Evolutionary conservation across 2,888 invertebrate species (phyloP).

Genomic region (Temnothorax ravouxi): DNA sequence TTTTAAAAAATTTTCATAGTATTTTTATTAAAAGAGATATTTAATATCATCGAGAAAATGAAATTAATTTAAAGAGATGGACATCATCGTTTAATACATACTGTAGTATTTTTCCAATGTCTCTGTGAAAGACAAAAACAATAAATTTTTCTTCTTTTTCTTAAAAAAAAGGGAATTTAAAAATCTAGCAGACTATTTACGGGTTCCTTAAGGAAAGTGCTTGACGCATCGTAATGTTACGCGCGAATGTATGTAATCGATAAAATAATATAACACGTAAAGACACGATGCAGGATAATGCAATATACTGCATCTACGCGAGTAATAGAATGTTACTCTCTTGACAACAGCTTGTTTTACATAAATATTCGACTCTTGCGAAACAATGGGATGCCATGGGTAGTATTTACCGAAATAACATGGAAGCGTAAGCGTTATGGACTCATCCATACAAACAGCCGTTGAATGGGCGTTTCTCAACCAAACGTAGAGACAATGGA

Average conservation of each 20-base stretch:
- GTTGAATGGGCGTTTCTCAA: conserved; percentile 54
- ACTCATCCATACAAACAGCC: conserved; percentile 56
- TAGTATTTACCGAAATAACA: conserved; percentile 62
- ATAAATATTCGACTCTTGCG: conserved; percentile 62
- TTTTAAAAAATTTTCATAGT: neutral
- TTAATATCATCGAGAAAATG: neutral
- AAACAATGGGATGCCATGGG: conserved; percentile 58
- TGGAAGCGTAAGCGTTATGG: conserved; percentile 54
- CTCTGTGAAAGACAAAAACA: neutral
- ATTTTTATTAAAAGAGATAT: neutral
- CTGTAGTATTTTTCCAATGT: neutral
- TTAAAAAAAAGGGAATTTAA: neutral
- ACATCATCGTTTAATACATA: neutral
- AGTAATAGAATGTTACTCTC: conserved; percentile 44
- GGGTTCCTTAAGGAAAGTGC: neutral
- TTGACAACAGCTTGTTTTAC: conserved; percentile 52
- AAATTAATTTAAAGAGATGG: neutral
- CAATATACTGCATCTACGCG: conserved; percentile 19
- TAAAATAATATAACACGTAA: conserved; percentile 32
- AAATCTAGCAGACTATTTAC: neutral
- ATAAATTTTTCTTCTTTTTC: neutral
- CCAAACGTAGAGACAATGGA: conserved; percentile 60
- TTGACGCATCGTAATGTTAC: conserved; percentile 20
- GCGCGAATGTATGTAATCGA: conserved; percentile 1
- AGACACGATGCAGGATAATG: conserved; percentile 16